These are phyloP conservation scores for Mesopsocus fuscifrons DNA, from an alignment of 2,888 invertebrate species.

Conservation along the genomic window DNA sequence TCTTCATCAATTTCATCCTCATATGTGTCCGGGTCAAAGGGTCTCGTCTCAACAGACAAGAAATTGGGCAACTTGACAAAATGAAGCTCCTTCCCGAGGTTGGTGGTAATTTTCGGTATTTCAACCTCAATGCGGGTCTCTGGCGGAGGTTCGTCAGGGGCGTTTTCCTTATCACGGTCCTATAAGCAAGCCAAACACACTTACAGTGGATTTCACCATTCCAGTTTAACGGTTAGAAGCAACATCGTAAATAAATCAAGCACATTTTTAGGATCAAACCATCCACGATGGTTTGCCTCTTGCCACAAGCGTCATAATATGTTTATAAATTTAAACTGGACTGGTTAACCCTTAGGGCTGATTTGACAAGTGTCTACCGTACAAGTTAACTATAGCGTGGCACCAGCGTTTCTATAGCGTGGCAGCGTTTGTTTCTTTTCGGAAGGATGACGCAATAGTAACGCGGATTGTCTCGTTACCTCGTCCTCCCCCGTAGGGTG, in stretches of 20 bases:
- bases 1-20: conserved; percentile 99
- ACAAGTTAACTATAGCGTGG: no score
- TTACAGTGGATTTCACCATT: no score
- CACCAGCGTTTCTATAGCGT: no score
- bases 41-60: conserved; percentile 90
- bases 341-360: no score
- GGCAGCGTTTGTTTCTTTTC: no score
- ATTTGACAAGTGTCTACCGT: no score
- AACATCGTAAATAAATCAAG: not conserved
- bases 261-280: conserved; percentile 6
- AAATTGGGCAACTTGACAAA: conserved; percentile 97
- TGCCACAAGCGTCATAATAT: no score
- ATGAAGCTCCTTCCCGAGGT: conserved; percentile 80
- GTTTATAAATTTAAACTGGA: no score
- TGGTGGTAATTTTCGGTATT: conserved; percentile 86
- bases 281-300: no score
- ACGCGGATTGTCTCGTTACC: no score
- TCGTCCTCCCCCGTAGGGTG: conserved; percentile 23
- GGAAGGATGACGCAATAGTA: no score
- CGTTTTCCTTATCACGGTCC: conserved; percentile 41
- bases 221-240: conserved; percentile 13
- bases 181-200: conserved; percentile 17
- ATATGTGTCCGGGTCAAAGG: conserved; percentile 85
- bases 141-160: conserved; percentile 61
- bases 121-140: conserved; percentile 94